Evolutionary conservation across 2,113 vertebrate genomes (phyloP), one percentile per base, ranked within the genome.

Genomic region (Erpornis zantholeuca): DNA sequence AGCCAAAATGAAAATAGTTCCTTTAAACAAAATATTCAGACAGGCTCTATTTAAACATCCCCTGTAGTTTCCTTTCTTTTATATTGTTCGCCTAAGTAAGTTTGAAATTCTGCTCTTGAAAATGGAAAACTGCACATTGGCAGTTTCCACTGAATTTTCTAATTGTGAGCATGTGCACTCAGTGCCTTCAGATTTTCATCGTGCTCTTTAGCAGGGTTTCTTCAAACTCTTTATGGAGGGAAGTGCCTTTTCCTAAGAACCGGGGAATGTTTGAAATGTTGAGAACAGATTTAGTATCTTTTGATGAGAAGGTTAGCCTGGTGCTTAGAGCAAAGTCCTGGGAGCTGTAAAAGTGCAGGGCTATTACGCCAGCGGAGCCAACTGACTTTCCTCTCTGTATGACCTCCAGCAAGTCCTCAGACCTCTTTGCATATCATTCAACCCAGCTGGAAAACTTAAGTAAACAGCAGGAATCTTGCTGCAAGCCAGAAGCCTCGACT

Each of bases 401-500:
- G 88, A 94, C 92, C 91, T 96, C 84, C 86, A 91, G 81, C 88
- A 65, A 92, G 90, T 95, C 96, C 83, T 92, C 81, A 45, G 94
- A 91, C 83, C 81, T 94, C 84, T 96, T 68, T 94, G 81, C 87
- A 68, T 92, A 54, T 94, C 79, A 33, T 50, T 96, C 95, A 94
- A 63, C 86, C 69, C 95, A 94, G 94, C 94, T 95, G 96, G 96
- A 94, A 96, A 93, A 94, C 86, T 69, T n/a, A 77, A 90, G 91
- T 88, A 92, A 92, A 84, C 96, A 95, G 95, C 89, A 93, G 95
- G 89, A 96, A 82, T 72, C 70, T 90, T 86, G 88, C 95, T 94
- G 82, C 76, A 71, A 96, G 92, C 94, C 91, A 95, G 72, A 88
- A 95, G 36, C 72, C 76, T 86, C 7, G 2, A 84, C 64, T 64